Percentiles rank a stretch among this genome's conserved stretches.
Evolutionary conservation across 2,113 vertebrate genomes (phyloP).

Genomic region (Alligator sinensis): DNA sequence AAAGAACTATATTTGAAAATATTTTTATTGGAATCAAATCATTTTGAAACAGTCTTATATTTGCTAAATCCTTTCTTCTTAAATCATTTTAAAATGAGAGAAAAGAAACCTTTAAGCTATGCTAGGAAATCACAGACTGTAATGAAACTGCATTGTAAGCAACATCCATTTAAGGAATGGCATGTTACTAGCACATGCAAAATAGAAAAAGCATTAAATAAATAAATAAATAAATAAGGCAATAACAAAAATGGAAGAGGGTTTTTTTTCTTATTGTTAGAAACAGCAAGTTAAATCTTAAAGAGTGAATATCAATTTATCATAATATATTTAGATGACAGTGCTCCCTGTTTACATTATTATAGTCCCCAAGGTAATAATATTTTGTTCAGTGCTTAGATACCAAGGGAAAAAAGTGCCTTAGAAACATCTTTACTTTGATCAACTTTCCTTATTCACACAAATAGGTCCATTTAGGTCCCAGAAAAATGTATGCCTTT

Average conservation of each 20-base stretch:
- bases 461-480: neutral
- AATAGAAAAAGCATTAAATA: neutral
- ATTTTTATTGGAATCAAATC: neutral
- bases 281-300: neutral
- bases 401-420: neutral
- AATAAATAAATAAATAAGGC: neutral
- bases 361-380: neutral
- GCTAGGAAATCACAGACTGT: neutral
- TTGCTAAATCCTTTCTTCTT: neutral
- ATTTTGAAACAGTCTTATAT: neutral
- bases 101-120: neutral
- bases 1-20: neutral
- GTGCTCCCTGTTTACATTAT: neutral
- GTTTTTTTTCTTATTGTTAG: neutral
- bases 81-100: neutral
- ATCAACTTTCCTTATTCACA: neutral
- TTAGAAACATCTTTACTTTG: neutral
- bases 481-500: neutral
- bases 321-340: neutral
- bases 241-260: neutral
- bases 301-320: neutral
- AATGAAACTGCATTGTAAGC: neutral
- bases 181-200: neutral
- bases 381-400: conserved; percentile 13
- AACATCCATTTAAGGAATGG: conserved; percentile 11